Percentiles rank a stretch among this genome's conserved stretches.
Evolutionary conservation across 2,113 vertebrate genomes (phyloP).

Genomic region (Oryctolagus cuniculus): mOryCun1.1 NC_091453.1:13082501-13083000

Average conservation of each 20-base stretch:
- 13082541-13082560: background rate
- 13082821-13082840: background rate
- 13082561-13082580: conserved; percentile 1
- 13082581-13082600: background rate
- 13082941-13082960: background rate
- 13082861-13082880: background rate
- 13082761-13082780: background rate
- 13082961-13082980: background rate
- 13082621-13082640: background rate
- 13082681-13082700: background rate
- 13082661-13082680: background rate
- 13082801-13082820: background rate
- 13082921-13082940: background rate
- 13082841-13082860: background rate
- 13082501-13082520: conserved; percentile 9
- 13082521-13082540: background rate
- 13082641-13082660: background rate
- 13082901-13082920: background rate
- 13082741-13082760: background rate
- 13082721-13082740: background rate
- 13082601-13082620: background rate
- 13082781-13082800: background rate
- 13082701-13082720: background rate
- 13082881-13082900: background rate
- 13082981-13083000: background rate